These are phyloP conservation scores for Progne subis DNA, from an alignment of 2,113 vertebrate genomes.

Conservation along the genomic window DNA sequence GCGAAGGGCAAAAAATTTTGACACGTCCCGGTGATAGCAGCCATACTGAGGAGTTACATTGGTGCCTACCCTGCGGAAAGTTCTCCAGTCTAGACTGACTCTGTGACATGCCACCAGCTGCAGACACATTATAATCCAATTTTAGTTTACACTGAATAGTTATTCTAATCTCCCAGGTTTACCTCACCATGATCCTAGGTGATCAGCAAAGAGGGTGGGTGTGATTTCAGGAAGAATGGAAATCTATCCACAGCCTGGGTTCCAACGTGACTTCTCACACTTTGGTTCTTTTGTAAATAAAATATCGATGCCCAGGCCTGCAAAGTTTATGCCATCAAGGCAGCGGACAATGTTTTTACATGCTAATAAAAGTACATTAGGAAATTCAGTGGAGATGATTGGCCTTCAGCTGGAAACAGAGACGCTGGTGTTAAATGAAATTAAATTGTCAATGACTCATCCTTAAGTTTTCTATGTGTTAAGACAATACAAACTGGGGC, in stretches of 20 bases:
- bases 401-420: not conserved
- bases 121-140: not conserved
- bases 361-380: not conserved
- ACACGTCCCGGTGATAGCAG: not conserved
- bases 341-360: not conserved
- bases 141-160: not conserved
- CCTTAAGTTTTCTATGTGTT: not conserved
- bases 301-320: not conserved
- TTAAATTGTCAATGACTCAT: not conserved
- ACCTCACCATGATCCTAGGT: not conserved
- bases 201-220: not conserved
- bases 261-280: not conserved
- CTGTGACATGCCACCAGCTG: not conserved
- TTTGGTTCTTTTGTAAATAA: not conserved
- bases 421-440: not conserved
- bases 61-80: not conserved
- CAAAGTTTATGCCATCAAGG: not conserved
- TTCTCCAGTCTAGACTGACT: not conserved
- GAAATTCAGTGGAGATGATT: not conserved
- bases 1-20: not conserved
- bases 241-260: not conserved
- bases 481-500: not conserved
- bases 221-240: not conserved
- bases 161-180: not conserved
- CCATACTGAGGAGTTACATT: not conserved